phyloP scores from a whole-genome alignment of 2,797 vertebrate species.

The Amniataba percoides region DNA sequence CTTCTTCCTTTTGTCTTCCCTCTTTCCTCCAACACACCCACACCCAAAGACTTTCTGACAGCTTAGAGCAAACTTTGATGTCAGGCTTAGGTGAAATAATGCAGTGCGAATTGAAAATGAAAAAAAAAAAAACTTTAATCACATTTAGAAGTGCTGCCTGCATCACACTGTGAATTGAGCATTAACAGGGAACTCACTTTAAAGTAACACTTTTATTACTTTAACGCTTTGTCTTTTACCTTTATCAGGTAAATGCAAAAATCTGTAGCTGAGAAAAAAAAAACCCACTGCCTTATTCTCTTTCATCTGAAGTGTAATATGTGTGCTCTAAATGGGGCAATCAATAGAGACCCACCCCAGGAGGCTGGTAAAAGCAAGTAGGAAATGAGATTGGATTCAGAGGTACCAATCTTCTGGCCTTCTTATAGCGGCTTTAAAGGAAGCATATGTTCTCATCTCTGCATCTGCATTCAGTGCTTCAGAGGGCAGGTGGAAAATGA shows the following conservation, averaged over 20 bases:
- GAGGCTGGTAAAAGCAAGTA: slow-evolving; percentile 3
- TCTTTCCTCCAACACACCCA: slow-evolving; percentile 35
- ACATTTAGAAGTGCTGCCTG: slow-evolving; percentile 4
- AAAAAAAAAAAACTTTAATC: not conserved
- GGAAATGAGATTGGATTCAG: slow-evolving; percentile 35
- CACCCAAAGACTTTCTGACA: slow-evolving; percentile 40
- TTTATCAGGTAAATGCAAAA: slow-evolving; percentile 18
- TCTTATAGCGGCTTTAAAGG: slow-evolving; percentile 18
- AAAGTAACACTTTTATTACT: not conserved
- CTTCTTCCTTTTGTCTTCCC: slow-evolving; percentile 29
- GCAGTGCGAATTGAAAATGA: slow-evolving; percentile 5
- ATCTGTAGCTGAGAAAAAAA: slow-evolving; percentile 12
- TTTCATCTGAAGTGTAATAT: slow-evolving; percentile 17
- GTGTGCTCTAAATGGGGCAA: not conserved
- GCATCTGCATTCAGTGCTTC: not conserved
- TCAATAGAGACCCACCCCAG: slow-evolving; percentile 27
- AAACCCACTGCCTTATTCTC: slow-evolving; percentile 10
- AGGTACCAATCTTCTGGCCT: slow-evolving; percentile 12
- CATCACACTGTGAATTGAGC: not conserved
- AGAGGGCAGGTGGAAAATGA: slow-evolving; percentile 15
- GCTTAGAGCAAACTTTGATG: slow-evolving; percentile 61
- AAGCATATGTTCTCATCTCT: not conserved
- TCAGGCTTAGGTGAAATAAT: slow-evolving; percentile 40
- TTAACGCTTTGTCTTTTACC: slow-evolving; percentile 6
- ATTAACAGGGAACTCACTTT: slow-evolving; percentile 2